Evolutionary conservation across 2,797 vertebrate genomes (phyloP), one percentile per base, ranked within the genome.

Genomic region (Oreochromis grahami): DNA sequence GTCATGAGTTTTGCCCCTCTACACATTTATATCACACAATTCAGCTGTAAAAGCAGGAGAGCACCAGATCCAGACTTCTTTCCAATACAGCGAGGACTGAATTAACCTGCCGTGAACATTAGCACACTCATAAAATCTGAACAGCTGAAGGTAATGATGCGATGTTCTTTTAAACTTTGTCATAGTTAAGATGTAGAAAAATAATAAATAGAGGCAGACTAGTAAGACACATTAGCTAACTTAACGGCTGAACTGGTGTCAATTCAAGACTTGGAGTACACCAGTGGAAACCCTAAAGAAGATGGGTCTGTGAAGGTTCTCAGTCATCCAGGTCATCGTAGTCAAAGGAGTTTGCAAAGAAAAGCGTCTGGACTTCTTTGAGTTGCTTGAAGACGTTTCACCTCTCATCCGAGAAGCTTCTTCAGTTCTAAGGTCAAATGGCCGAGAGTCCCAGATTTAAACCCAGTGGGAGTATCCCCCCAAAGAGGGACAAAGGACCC

Each of bases 21-120:
- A 19, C 29, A 60, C 56, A 34, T 60, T 7, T 34, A 36, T 19
- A 11, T 60, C 8, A 60, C 29, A 11, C 6, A 36, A n/a, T n/a
- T 6, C 32, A 36, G 17, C 32, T n/a, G 0, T 45, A 72, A 29
- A 29, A 0, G 6, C 41, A 72, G 21, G n/a, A 68, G 36, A 68
- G 36, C 13, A 0, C 63, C 68, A 29, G 0, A 48, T 72, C 15
- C 43, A 17, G 15, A 29, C 41, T 45, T 29, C 2, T 11, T 72
- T 48, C 14, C 24, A 15, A 11, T 0, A 45, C 65, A 72, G 65
- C 4, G 3, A 48, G 3, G 24, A 8, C 43, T 29, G 41, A 29
- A 5, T 19, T 5, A 48, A 45, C 41, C 24, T 45, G 41, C 38
- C 7, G 21, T 17, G 14, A 70, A 26, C 41, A 3, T 29, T 19